Evolutionary conservation across 2,113 vertebrate genomes (phyloP), one percentile per base, ranked within the genome.

Genomic region (Hepsetus odoe): DNA sequence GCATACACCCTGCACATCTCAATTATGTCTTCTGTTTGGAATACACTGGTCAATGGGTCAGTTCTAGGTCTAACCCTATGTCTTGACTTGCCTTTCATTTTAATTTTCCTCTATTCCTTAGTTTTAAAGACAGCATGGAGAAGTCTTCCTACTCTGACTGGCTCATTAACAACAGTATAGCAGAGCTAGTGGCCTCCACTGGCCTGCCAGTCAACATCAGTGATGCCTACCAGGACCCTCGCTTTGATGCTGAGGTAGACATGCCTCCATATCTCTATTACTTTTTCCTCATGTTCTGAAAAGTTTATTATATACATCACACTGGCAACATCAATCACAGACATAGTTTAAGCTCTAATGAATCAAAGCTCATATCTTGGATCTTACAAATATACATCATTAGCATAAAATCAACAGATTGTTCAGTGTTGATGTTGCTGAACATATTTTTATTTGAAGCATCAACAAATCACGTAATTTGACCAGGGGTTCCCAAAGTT

Each of bases 141-240:
- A 99, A 98, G 85, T 95, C 98, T 0, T 97, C 96, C 0, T 95
- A 96, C 85, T 98, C 98, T 0, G 98, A 99, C 88, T 99, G 98
- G 98, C 93, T 98, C 73, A 95, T 99, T 89, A 99, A 99, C 86
- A 99, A 98, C 79, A 99, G 98, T 77, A 91, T 99, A 51, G 98
- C 97, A 0, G 98, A 99, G 87, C 94, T 99, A 14, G 97, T 99
- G 12, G 97, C 98, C 40, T 99, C 98, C 51, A 98, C 98, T 0
- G 98, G 98, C 81, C 95, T 99, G 26, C 97, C 98, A 0, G 97
- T 99, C 79, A 99, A 99, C 88, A 96, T 98, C 83, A 99, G 96
- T 0, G 98, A 99, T 55, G 96, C 96, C 74, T 98, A 96, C 85
- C 98, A 99, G 89, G 98, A 99, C 85, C 97, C 97, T 28, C 97